Percentiles rank a stretch among this genome's conserved stretches.
Evolutionary conservation across 2,888 invertebrate genomes (phyloP).

Genomic region (Hylaea fasciaria): DNA sequence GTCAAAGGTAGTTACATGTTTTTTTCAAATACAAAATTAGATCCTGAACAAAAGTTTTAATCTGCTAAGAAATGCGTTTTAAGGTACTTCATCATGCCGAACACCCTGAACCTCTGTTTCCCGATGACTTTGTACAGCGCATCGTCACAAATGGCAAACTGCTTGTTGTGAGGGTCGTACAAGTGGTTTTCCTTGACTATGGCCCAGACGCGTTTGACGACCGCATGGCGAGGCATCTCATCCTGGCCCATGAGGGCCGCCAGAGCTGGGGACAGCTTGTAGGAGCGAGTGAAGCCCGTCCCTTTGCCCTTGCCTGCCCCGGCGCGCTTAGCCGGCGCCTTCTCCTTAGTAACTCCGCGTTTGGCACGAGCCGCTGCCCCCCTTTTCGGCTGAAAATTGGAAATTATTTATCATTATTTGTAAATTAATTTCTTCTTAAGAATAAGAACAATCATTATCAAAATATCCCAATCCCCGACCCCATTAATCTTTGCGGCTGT

Average conservation of each 20-base stretch:
- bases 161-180: conserved; percentile 97
- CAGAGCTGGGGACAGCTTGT: conserved; percentile 93
- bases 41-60: background rate
- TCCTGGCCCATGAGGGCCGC: conserved; percentile 93
- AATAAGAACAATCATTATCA: no score
- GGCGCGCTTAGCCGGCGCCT: conserved; percentile 59
- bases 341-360: conserved; percentile 77
- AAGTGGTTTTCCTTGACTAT: conserved; percentile 95
- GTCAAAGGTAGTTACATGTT: no score
- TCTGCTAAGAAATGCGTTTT: conserved; percentile 91
- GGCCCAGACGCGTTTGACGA: conserved; percentile 95
- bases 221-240: conserved; percentile 93
- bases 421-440: no score
- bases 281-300: conserved; percentile 93
- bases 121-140: conserved; percentile 95
- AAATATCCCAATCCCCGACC: no score
- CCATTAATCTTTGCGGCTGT: no score
- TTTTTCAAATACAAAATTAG: background rate
- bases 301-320: conserved; percentile 67
- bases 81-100: conserved; percentile 98
- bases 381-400: conserved; percentile 37
- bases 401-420: no score
- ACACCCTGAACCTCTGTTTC: conserved; percentile 95
- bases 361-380: conserved; percentile 41
- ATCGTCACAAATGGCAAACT: conserved; percentile 97